A percentile compares a stretch with the other conserved stretches of the same genome.
phyloP scores from a whole-genome alignment of 2,888 invertebrate genomes.

The Julus scandinavius region DNA sequence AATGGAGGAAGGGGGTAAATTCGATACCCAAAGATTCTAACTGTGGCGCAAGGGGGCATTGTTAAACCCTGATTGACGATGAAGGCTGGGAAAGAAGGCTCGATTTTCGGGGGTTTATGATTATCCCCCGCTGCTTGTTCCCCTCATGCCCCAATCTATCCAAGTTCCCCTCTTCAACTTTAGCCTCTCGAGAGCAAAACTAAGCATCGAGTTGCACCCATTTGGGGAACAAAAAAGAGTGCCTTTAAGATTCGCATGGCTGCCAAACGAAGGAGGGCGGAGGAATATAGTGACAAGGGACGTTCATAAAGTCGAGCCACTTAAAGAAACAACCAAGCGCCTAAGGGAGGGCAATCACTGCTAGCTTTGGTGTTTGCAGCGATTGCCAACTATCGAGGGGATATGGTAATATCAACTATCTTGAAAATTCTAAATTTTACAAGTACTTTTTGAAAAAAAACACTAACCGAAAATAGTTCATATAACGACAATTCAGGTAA shows the following conservation, averaged over 20 bases:
- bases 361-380: background rate
- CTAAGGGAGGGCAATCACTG: background rate
- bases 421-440: too few relatives aligned
- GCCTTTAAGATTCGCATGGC: background rate
- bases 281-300: background rate
- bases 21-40: constrained; percentile 5
- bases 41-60: constrained; percentile 7
- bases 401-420: too few relatives aligned
- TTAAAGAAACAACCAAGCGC: background rate
- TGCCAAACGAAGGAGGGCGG: background rate
- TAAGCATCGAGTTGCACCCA: constrained; percentile 30
- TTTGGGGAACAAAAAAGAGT: constrained; percentile 22
- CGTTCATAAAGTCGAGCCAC: background rate
- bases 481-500: too few relatives aligned
- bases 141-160: background rate
- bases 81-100: background rate
- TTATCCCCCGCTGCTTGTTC: background rate
- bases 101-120: constrained; percentile 28
- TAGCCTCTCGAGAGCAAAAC: constrained; percentile 34
- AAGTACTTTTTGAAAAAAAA: too few relatives aligned
- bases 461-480: too few relatives aligned
- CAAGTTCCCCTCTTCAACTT: constrained; percentile 20
- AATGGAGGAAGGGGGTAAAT: constrained; percentile 3
- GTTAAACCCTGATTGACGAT: constrained; percentile 30
- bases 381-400: background rate